Percentiles rank a stretch among this genome's conserved stretches.
Conservation (phyloP, 2,888 invertebrate genomes). For the Tridacna gigas region DNA sequence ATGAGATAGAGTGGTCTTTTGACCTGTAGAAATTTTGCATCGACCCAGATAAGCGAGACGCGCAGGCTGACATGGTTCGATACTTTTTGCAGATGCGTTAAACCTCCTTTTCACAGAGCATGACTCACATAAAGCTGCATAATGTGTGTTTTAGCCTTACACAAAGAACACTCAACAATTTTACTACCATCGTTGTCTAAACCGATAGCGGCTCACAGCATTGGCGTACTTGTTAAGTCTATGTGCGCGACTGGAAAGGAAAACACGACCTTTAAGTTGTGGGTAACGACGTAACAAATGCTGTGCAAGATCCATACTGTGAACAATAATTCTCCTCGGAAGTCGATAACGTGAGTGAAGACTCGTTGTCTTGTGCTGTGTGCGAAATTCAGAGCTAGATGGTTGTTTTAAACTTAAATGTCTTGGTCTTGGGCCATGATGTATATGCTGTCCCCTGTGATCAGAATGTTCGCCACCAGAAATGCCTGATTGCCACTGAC, state of each 20-base stretch:
- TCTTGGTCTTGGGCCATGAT: too few relatives aligned
- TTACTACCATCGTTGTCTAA: neutral
- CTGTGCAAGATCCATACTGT: constrained; percentile 45
- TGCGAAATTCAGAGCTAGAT: neutral
- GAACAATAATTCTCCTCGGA: constrained; percentile 54
- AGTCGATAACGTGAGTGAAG: constrained; percentile 3
- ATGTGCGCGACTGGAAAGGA: constrained; percentile 45
- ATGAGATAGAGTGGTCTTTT: too few relatives aligned
- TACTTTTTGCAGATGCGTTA: too few relatives aligned
- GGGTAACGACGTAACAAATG: constrained; percentile 49
- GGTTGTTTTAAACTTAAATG: too few relatives aligned
- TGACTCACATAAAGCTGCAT: too few relatives aligned
- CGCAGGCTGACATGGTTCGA: too few relatives aligned
- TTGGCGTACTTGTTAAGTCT: neutral
- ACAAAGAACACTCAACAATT: neutral
- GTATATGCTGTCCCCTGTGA: neutral
- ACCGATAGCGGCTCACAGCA: neutral
- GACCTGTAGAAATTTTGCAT: too few relatives aligned
- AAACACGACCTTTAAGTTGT: constrained; percentile 51
- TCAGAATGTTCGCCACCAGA: neutral
- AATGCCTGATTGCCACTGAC: neutral
- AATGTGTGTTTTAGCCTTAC: too few relatives aligned
- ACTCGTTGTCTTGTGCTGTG: neutral
- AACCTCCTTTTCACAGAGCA: too few relatives aligned
- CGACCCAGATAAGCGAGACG: too few relatives aligned